phyloP scores from a whole-genome alignment of 1,140 invertebrate genomes.

The Diorhabda sublineata region DNA sequence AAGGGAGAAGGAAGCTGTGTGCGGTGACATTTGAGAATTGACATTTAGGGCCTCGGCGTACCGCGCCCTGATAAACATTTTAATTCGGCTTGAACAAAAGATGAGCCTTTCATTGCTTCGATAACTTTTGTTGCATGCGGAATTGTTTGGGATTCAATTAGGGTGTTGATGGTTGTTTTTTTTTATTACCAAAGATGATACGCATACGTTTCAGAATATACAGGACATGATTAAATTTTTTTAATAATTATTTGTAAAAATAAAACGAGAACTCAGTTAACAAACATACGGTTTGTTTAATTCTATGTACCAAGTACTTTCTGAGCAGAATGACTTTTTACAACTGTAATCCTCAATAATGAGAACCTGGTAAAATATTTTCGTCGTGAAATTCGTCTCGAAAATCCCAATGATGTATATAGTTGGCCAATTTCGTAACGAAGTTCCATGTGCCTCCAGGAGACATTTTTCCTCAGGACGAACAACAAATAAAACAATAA shows the following conservation, averaged over 20 bases:
- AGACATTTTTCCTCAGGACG: no score
- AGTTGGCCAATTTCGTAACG: no score
- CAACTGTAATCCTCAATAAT: no score
- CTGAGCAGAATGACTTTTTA: no score
- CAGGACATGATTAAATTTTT: neutral
- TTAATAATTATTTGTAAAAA: neutral
- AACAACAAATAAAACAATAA: no score
- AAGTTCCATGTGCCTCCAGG: no score
- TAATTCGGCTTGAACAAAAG: conserved; percentile 6
- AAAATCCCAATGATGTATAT: no score
- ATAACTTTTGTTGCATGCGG: conserved; percentile 5
- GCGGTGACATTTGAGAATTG: conserved; percentile 26
- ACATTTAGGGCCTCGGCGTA: conserved; percentile 17
- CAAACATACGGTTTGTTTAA: no score
- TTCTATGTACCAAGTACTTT: no score
- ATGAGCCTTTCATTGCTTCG: conserved; percentile 1
- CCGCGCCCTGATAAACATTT: conserved; percentile 19
- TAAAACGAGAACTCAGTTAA: no score
- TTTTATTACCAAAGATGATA: neutral
- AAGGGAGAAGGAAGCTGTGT: conserved; percentile 26
- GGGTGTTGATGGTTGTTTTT: neutral
- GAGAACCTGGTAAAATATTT: no score
- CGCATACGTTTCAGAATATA: neutral
- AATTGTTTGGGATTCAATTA: conserved; percentile 15
- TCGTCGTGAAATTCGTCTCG: no score